Percentiles rank a stretch among this genome's conserved stretches.
Conservation (phyloP, 2,113 vertebrate genomes). For the Ia io region DNA sequence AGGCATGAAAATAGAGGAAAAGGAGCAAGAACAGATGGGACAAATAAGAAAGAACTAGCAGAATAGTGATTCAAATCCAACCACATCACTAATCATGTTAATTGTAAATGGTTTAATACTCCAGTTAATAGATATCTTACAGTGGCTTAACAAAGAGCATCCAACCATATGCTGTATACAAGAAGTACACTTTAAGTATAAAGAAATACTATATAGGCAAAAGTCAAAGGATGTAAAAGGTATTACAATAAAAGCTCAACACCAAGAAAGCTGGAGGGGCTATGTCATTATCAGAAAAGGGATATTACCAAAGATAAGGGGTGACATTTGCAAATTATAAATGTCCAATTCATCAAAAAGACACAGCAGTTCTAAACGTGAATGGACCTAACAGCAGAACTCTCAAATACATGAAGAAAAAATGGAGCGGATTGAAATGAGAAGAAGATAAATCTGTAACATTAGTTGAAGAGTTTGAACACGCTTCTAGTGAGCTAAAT, state of each 20-base stretch:
- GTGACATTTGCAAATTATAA: neutral
- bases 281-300: neutral
- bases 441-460: neutral
- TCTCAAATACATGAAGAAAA: neutral
- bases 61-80: neutral
- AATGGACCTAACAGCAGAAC: neutral
- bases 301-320: neutral
- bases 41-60: neutral
- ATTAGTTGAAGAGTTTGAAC: neutral
- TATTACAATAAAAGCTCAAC: neutral
- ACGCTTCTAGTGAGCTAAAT: neutral
- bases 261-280: no score
- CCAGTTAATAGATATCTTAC: neutral
- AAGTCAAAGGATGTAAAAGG: neutral
- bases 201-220: neutral
- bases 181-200: neutral
- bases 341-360: neutral
- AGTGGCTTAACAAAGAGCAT: neutral
- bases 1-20: neutral
- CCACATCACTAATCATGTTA: neutral
- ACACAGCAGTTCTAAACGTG: neutral
- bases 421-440: neutral
- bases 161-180: neutral
- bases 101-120: neutral
- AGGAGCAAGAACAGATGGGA: neutral